Evolutionary conservation across 1,140 invertebrate species (phyloP).

Genomic region (Bombus cullumanus): DNA sequence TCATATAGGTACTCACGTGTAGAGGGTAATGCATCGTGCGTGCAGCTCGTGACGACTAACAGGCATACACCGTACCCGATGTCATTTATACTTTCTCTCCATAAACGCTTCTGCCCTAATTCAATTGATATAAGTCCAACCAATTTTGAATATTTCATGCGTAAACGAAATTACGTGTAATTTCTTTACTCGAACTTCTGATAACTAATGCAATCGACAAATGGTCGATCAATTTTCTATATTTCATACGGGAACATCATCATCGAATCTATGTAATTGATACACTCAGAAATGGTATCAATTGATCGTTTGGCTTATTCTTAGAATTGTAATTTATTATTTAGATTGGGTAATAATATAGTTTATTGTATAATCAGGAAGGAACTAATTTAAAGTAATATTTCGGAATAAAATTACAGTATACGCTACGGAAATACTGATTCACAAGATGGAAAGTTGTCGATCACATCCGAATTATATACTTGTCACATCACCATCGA

Average conservation of each 20-base stretch:
- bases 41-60: slow-evolving; percentile 74
- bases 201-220: background rate
- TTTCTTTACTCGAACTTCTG: background rate
- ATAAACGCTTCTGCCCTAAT: slow-evolving; percentile 60
- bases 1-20: slow-evolving; percentile 71
- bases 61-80: slow-evolving; percentile 65
- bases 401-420: background rate
- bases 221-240: background rate
- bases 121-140: slow-evolving; percentile 19
- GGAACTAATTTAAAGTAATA: background rate
- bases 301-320: background rate
- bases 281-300: background rate
- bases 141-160: slow-evolving; percentile 7
- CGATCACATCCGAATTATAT: background rate
- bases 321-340: background rate
- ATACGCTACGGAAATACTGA: background rate
- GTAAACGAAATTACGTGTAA: background rate
- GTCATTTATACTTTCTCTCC: slow-evolving; percentile 80
- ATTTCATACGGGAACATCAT: no score
- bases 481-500: background rate
- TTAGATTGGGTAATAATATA: background rate
- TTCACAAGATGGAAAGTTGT: background rate
- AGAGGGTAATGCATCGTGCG: slow-evolving; percentile 75
- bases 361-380: background rate
- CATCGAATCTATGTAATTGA: no score